phyloP scores from a whole-genome alignment of 1,140 invertebrate genomes.

The Yoshiicerus persimilis region DNA sequence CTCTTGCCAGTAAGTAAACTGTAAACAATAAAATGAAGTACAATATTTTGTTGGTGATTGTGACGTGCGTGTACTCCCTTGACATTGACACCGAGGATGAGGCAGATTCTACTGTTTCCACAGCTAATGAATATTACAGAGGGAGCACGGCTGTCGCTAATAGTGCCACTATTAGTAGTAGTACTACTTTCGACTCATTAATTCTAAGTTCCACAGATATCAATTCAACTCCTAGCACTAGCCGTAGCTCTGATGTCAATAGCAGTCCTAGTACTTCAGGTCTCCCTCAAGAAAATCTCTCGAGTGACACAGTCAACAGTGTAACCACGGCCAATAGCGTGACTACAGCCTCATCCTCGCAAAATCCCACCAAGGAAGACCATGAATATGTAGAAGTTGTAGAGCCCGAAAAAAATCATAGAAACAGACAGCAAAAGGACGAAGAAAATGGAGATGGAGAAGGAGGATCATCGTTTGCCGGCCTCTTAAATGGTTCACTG shows the following conservation, averaged over 20 bases:
- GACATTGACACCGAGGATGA: slow-evolving; percentile 7
- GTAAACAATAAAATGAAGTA: slow-evolving; percentile 4
- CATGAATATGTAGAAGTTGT: not conserved
- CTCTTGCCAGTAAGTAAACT: not conserved
- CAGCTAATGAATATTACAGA: not conserved
- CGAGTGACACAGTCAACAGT: not conserved
- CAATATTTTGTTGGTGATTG: slow-evolving; percentile 1
- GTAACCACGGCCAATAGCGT: not conserved
- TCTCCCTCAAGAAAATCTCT: not conserved
- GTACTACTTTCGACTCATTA: not conserved
- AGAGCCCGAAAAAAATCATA: not conserved
- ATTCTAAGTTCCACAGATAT: not conserved
- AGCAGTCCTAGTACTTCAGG: not conserved
- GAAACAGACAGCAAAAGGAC: not conserved
- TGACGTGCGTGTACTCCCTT: not conserved
- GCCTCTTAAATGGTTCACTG: slow-evolving; percentile 26
- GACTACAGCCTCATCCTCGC: not conserved
- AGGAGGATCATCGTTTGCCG: slow-evolving; percentile 35
- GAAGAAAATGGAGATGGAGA: slow-evolving; percentile 29
- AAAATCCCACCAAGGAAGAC: not conserved
- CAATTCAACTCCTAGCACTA: not conserved
- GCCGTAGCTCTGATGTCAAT: not conserved
- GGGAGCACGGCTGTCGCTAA: not conserved
- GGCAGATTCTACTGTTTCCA: not conserved
- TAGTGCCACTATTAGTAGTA: not conserved